Conservation (phyloP, 2,113 vertebrate species). For the Orycteropus afer region DNA sequence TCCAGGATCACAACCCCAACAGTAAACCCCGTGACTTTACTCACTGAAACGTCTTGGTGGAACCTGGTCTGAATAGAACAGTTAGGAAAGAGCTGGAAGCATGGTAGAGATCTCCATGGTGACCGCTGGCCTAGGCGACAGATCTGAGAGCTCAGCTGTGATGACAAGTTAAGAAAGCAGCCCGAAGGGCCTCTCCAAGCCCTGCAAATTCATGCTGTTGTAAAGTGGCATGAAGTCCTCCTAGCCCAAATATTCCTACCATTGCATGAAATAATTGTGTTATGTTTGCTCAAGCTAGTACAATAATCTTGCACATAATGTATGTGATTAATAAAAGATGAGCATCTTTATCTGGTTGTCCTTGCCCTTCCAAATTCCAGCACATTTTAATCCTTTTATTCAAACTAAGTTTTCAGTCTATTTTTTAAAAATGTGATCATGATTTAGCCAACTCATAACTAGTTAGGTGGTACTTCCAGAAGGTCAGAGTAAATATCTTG, state of each 20-base stretch:
- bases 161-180: not conserved
- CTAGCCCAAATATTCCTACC: not conserved
- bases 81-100: not conserved
- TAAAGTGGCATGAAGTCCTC: not conserved
- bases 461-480: not conserved
- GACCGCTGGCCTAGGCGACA: not conserved
- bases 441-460: not conserved
- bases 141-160: not conserved
- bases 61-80: not conserved
- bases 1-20: not conserved
- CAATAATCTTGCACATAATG: slow-evolving; percentile 56
- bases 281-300: slow-evolving; percentile 19
- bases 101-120: not conserved
- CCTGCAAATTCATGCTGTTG: not conserved
- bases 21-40: not conserved
- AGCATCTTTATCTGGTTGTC: slow-evolving; percentile 46
- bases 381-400: slow-evolving; percentile 13
- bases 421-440: not conserved
- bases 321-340: slow-evolving; percentile 32
- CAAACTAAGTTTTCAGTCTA: not conserved
- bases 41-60: not conserved
- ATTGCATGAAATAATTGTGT: slow-evolving; percentile 56
- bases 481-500: too few species aligned
- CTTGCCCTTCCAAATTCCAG: not conserved
- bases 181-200: not conserved